Evolutionary conservation across 2,113 vertebrate genomes (phyloP), one percentile per base, ranked within the genome.

Genomic region (Entosphenus tridentatus): DNA sequence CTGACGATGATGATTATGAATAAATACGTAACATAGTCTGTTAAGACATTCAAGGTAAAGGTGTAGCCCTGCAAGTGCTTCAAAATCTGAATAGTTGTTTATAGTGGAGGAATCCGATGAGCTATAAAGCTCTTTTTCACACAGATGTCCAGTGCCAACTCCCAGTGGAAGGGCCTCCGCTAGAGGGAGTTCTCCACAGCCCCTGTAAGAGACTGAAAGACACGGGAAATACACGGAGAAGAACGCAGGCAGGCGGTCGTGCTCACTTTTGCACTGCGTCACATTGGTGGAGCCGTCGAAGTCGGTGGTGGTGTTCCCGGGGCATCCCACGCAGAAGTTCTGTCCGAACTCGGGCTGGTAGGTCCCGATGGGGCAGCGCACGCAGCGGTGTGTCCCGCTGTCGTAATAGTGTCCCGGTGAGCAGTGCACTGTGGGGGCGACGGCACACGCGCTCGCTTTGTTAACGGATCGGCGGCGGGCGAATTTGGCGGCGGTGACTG

Each of bases 341-440:
- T 93, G 90, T 7, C 92, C 90, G 77, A 98, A 95, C 72, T 95
- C 90, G 16, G 84, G 81, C 72, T 97, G 92, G 72, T 85, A 98
- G 0, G 85, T 88, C 68, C 85, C 87, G 67, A 75, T 73, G 3
- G 80, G 74, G 55, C 92, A 97, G n/a, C 93, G 89, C 74, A 96
- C 85, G 68, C 93, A 98, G 69, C 89, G 85, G 77, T 98, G 93
- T 57, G 85, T 96, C 73, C 82, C 87, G 72, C 85, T 90, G 74
- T 89, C 90, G 75, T 98, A 98, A 78, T 86, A 89, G 77, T 98
- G 93, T 69, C 93, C 93, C 8, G 93, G 89, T 16, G 93, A 97
- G 70, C 93, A 98, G 71, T 95, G 93, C 76, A 98, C 93, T 86
- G 78, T 1, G 70, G 57, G 68, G 14, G 62, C 18, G 62, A 39